Evolutionary conservation across 2,113 vertebrate genomes (phyloP), one percentile per base, ranked within the genome.

Genomic region (Urocitellus parryii): DNA sequence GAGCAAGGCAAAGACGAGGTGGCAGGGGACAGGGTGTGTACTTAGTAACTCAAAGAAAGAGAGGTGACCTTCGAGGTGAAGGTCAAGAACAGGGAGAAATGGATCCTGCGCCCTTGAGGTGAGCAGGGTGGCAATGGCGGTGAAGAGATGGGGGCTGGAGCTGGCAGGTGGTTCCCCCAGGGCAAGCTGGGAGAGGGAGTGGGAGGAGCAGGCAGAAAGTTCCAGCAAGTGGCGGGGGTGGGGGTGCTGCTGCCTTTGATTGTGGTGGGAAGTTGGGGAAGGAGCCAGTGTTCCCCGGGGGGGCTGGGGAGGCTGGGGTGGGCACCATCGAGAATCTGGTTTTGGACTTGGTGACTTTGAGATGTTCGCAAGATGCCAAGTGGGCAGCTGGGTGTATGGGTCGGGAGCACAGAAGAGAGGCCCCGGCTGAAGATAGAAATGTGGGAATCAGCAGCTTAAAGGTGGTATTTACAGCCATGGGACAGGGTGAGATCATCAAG

Each of bases 341-440:
- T 93, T 95, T 81, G 94, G 94, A 94, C 67, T 74, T 87, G 95
- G 84, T 86, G 68, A 86, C 87, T 91, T 76, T 42, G 88, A 88
- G 85, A 85, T 17, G 48, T 63, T 88, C 72, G 67, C 10, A 37
- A 94, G 93, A 85, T 6, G 89, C 94, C 68, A 73, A 89, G 90
- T 12, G 80, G 95, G 85, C 85, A 94, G 85, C 72, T 82, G 83
- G 97, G 74, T 73, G 88, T 17, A 74, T 5, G 39, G 79, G 72
- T 22, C 5, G 58, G 48, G 27, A 80, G 89, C 42, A n/a, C 63
- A 82, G n/a, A 73, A 91, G 87, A 87, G 61, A 89, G 67, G 70
- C 4, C 85, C 80, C 0, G 61, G 72, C 79, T 97, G 72, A 73
- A 96, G 95, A 83, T 84, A 92, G 45, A 95, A 95, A 82, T 45